Percentiles rank a stretch among this genome's conserved stretches.
phyloP scores from a whole-genome alignment of 2,113 vertebrate genomes.

The Thalassoma bifasciatum region DNA sequence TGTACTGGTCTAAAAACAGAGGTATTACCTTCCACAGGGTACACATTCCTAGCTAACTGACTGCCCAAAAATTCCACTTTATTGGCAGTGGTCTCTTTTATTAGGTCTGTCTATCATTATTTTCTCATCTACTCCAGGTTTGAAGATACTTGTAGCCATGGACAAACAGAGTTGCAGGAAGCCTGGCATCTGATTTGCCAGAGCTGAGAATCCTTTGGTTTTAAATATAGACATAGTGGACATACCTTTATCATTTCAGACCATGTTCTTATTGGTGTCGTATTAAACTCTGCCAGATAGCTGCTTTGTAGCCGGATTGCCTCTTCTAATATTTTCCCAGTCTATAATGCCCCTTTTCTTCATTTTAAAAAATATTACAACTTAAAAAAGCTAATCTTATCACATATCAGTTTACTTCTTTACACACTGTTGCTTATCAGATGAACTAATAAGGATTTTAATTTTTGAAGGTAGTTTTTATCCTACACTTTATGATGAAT shows the following conservation, averaged over 20 bases:
- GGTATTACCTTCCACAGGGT: constrained; percentile 63
- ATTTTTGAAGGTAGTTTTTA: not conserved
- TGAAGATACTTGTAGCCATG: constrained; percentile 46
- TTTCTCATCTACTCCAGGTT: constrained; percentile 65
- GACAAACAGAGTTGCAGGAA: constrained; percentile 56
- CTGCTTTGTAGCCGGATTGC: constrained; percentile 16
- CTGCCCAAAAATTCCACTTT: constrained; percentile 68
- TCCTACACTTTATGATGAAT: not conserved
- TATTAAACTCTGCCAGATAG: constrained; percentile 62
- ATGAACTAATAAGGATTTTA: not conserved
- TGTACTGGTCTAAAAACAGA: constrained; percentile 39
- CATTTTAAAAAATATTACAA: not conserved
- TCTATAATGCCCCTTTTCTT: not conserved
- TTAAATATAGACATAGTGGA: constrained; percentile 77
- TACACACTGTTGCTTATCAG: not conserved
- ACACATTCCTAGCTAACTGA: constrained; percentile 63
- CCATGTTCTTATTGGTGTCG: constrained; percentile 74
- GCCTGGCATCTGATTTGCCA: constrained; percentile 59
- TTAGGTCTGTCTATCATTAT: constrained; percentile 75
- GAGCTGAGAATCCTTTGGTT: constrained; percentile 64
- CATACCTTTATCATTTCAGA: constrained; percentile 77
- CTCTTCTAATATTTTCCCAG: not conserved
- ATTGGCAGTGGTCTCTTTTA: constrained; percentile 64
- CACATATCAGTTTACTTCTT: not conserved
- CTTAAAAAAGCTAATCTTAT: not conserved